phyloP scores from a whole-genome alignment of 2,888 invertebrate genomes.

The Agonopterix arenella region DNA sequence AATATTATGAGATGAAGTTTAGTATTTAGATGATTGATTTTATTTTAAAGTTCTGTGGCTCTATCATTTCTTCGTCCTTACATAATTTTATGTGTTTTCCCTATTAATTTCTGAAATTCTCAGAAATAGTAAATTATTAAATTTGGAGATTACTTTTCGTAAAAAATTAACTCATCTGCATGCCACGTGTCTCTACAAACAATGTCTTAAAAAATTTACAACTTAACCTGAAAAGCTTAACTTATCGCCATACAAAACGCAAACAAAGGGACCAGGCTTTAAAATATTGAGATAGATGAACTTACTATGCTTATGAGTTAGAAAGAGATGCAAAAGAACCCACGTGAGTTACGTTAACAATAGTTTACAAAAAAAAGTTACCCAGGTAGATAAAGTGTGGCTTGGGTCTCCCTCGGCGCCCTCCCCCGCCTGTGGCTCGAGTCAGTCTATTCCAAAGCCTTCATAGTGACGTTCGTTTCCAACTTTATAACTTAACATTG shows the following conservation, averaged over 20 bases:
- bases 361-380: slow-evolving; percentile 66
- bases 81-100: no score
- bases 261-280: slow-evolving; percentile 53
- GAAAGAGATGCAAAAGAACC: slow-evolving; percentile 47
- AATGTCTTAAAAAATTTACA: slow-evolving; percentile 33
- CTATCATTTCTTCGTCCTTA: no score
- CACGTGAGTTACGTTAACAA: slow-evolving; percentile 71
- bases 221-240: slow-evolving; percentile 27
- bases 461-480: slow-evolving; percentile 35
- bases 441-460: slow-evolving; percentile 56
- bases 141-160: no score
- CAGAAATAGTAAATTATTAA: no score
- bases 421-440: slow-evolving; percentile 38
- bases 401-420: slow-evolving; percentile 34
- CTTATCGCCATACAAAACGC: slow-evolving; percentile 45
- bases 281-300: slow-evolving; percentile 32
- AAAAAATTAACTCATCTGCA: no score
- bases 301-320: slow-evolving; percentile 18
- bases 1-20: no score
- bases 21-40: no score
- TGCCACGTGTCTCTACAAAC: slow-evolving; percentile 34
- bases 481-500: background rate
- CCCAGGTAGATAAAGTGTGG: slow-evolving; percentile 59
- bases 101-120: no score
- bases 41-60: no score